Evolutionary conservation across 2,888 invertebrate species (phyloP).

Genomic region (Hirtodrosophila cameraria): DNA sequence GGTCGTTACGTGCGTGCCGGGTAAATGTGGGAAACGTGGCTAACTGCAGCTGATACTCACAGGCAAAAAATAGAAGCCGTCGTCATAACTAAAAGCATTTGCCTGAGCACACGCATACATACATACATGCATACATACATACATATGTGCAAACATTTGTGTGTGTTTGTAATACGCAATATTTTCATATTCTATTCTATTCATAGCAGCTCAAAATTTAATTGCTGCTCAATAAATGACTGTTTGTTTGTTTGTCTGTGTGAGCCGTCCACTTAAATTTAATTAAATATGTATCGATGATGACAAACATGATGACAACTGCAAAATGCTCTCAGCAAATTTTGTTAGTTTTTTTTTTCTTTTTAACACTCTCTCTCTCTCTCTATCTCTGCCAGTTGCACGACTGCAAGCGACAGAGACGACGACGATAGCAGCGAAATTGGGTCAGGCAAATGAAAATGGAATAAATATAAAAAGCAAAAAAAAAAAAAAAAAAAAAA

Average conservation of each 20-base stretch:
- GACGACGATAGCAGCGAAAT: slow-evolving; percentile 39
- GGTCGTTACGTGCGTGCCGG: slow-evolving; percentile 51
- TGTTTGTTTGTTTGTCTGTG: slow-evolving; percentile 1
- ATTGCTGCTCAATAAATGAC: slow-evolving; percentile 34
- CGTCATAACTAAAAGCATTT: slow-evolving; percentile 35
- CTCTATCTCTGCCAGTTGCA: no score
- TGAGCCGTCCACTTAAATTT: slow-evolving; percentile 32
- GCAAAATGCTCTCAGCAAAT: slow-evolving; percentile 18
- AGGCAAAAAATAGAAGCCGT: slow-evolving; percentile 42
- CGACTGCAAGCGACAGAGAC: slow-evolving; percentile 32
- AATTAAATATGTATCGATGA: slow-evolving; percentile 49
- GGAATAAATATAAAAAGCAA: slow-evolving; percentile 43
- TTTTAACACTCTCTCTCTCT: slow-evolving; percentile 36
- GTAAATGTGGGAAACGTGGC: slow-evolving; percentile 54
- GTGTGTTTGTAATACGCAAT: slow-evolving; percentile 3
- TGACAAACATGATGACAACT: slow-evolving; percentile 45
- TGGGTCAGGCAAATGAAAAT: slow-evolving; percentile 63
- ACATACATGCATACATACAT: neutral
- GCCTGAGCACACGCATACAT: slow-evolving; percentile 1
- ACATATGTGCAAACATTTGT: neutral
- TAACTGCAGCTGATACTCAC: slow-evolving; percentile 43
- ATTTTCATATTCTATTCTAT: slow-evolving; percentile 23
- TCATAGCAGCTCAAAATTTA: slow-evolving; percentile 31
- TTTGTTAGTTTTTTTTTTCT: slow-evolving; percentile 10
- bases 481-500: slow-evolving; percentile 43